phyloP scores from a whole-genome alignment of 2,113 vertebrate genomes.

The Phoxinus phoxinus region DNA sequence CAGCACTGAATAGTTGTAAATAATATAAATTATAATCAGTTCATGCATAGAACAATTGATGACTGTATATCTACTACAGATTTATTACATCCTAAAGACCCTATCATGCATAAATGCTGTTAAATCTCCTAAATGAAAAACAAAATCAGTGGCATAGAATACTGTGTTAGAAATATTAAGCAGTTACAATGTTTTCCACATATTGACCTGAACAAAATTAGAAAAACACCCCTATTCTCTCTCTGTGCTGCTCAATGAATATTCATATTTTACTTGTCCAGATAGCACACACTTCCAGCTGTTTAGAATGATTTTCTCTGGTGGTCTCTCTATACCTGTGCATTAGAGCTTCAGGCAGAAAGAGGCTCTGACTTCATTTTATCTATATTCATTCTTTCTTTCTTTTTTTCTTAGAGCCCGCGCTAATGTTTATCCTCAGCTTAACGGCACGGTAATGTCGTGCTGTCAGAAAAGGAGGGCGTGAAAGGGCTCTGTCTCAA shows the following conservation, averaged over 20 bases:
- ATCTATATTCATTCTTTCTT: conserved; percentile 7
- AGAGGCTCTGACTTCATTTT: conserved; percentile 21
- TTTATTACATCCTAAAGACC: not conserved
- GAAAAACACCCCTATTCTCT: not conserved
- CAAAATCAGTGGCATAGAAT: not conserved
- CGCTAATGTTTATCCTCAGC: conserved; percentile 49
- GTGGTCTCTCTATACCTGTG: conserved; percentile 15
- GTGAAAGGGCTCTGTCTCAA: conserved; percentile 44
- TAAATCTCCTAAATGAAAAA: not conserved
- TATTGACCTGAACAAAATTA: conserved; percentile 9
- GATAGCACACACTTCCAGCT: not conserved
- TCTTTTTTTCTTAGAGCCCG: not conserved
- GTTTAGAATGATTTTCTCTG: conserved; percentile 36
- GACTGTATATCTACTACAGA: not conserved
- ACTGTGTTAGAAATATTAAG: conserved; percentile 6
- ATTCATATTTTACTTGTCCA: not conserved
- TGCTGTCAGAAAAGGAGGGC: conserved; percentile 40
- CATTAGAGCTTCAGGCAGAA: not conserved
- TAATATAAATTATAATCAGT: not conserved
- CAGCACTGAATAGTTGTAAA: not conserved
- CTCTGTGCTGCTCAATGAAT: conserved; percentile 1
- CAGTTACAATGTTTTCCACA: not conserved
- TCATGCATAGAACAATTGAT: not conserved
- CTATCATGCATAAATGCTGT: not conserved
- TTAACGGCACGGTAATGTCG: conserved; percentile 41